Base-by-base conservation (phyloP, 2,797 vertebrate genomes). In the Pelodytes ibericus region DNA sequence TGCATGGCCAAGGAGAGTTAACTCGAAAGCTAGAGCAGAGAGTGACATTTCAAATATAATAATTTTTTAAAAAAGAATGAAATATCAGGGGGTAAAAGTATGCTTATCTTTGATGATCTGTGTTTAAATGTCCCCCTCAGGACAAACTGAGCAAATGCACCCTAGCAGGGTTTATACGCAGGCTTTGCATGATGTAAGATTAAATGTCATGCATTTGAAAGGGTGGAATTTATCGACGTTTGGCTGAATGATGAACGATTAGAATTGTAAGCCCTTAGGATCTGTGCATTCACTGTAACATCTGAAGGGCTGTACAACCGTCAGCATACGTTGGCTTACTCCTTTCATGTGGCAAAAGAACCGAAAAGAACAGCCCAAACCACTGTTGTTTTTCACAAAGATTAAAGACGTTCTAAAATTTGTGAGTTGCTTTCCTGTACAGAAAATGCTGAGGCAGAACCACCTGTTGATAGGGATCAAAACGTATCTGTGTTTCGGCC, bases 41-140 rank as follows among this genome's bases (percentile, higher is more conserved):
- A 36, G 22, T 31, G 49, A 29, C 49, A 57, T 69, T 57, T 69
- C 66, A 33, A 25, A 39, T 15, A 33, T 3, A 31, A 31, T n/a
- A 51, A n/a, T 51, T 24, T 31, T 11, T 18, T 47, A 47, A n/a
- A 51, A 47, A 47, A 13, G 13, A 1, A 44, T 44, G 41, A 44
- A 44, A 44, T 16, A 44, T 10, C 41, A 13, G 41, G 41, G 41
- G 41, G 18, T 13, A 44, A 44, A 44, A 44, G 1, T 44, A 13
- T 16, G 15, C 11, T 44, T 44, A 44, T 44, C 41, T 44, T 16
- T 44, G 41, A 3, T 16, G 41, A 16, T 44, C 41, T 44, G 13
- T 44, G 10, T 53, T 22, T 53, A 53, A 53, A 20, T 9, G 20
- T 44, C 41, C 49, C 49, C 49, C 49, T 24, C 20, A 24, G 49